Evolutionary conservation across 2,113 vertebrate genomes (phyloP), one percentile per base, ranked within the genome.

Genomic region (Helogale parvula): DNA sequence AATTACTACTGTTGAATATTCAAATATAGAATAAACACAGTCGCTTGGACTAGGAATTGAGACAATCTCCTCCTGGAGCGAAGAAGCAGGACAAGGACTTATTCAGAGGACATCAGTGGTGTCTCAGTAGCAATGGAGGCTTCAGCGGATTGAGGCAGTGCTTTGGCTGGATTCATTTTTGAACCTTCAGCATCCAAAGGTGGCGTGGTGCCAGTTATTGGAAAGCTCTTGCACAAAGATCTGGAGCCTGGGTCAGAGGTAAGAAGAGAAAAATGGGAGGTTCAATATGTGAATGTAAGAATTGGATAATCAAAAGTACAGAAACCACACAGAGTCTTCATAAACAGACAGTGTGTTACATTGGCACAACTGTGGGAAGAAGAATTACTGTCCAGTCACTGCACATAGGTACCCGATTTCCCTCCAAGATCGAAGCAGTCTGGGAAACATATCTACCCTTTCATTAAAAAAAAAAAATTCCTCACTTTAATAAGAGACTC

Each of bases 401-500:
- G 2, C 3, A 57, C 2, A 2, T 29, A 4, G 4, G 12, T 17
- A 29, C 4, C 47, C 45, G 3, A 4, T 69, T 57, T 31, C 31
- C 8, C 11, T 3, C 8, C 21, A 35, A 66, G 23, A 14, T 21
- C 15, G 11, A 88, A 86, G 65, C 31, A 16, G 45, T 19, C 80
- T 68, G 35, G 50, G 47, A 85, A 88, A 77, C 27, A 65, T 9
- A 23, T 2, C 29, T 65, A 47, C 31, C 23, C 35, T 81, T 93
- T 89, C 38, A 77, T 31, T 95, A 33, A 23, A 60, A 23, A 91
- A 84, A 84, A 90, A 45, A 11, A 45, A 72, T 33, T 91, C 9
- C 69, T 93, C 5, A 65, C 17, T 85, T 88, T 33, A 45, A 81
- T 91, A 81, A 86, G 91, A 87, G 47, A 82, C 72, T 71, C 8